Base-by-base conservation (phyloP, 2,113 vertebrate genomes). In the Procavia capensis region DNA sequence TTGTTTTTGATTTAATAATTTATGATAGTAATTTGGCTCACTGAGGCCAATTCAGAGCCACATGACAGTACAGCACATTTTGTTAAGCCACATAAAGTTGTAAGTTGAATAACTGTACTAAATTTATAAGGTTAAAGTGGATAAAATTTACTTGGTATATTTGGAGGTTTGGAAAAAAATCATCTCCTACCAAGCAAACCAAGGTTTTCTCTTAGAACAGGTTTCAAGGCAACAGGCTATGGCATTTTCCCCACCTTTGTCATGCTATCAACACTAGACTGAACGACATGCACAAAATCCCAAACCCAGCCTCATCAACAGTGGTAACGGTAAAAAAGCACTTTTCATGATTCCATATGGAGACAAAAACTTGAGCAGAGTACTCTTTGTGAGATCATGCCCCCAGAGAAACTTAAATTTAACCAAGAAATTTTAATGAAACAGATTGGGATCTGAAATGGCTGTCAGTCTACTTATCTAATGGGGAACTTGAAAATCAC, bases 381-480 rank as follows among this genome's bases (percentile, higher is more conserved):
- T 47, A 89, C 45, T 96, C 72, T 89, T 43, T 50, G 47, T 91
- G 61, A 96, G 80, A 68, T 70, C 84, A 87, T 47, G 76, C 43
- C 90, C 80, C 68, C 70, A 68, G 79, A 86, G 45, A 91, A 96
- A 95, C 76, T n/a, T 11, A 63, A 66, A 96, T 54, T 91, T 89
- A 94, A 96, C 31, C 45, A 92, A 92, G 96, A 96, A 93, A 92
- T 78, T 80, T 90, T 95, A 96, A 80, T 88, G 92, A 97, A 88
- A 63, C 63, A 59, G 41, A 95, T 0, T 84, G 96, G 83, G 96
- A 93, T 45, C 93, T 84, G 97, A 96, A 98, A 98, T 95, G 98
- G 97, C 91, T 98, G 98, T 97, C 97, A 98, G 96, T 97, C 97
- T 97, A 92, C 41, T 90, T 54, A 93, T 97, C 95, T 59, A 92